phyloP scores from a whole-genome alignment of 2,113 vertebrate species.

The Dendrocopos noguchii region DNA sequence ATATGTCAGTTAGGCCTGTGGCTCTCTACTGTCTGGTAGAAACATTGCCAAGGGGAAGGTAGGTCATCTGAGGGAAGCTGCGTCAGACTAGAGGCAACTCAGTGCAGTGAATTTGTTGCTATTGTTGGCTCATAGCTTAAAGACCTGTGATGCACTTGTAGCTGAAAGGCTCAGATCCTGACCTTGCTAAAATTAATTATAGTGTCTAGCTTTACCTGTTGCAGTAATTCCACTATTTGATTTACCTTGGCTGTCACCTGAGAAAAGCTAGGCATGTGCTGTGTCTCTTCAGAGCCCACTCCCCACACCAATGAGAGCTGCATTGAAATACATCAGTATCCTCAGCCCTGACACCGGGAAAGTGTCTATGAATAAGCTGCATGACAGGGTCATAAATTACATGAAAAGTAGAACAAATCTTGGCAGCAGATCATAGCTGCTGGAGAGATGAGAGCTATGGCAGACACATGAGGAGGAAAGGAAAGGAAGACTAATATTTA shows the following conservation, averaged over 20 bases:
- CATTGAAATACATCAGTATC: background rate
- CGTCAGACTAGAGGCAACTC: background rate
- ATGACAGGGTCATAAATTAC: constrained; percentile 51
- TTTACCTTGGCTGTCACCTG: background rate
- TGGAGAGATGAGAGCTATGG: constrained; percentile 26
- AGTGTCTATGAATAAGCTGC: constrained; percentile 12
- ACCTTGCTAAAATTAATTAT: background rate
- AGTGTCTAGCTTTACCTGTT: background rate
- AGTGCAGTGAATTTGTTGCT: background rate
- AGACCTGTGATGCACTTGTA: background rate
- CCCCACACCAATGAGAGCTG: background rate
- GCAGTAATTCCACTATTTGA: background rate
- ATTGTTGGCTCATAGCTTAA: background rate
- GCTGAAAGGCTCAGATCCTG: background rate
- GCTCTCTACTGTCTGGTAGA: background rate
- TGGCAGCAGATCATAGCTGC: constrained; percentile 53
- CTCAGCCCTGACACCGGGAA: constrained; percentile 12
- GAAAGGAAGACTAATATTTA: constrained; percentile 47
- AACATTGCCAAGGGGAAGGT: background rate
- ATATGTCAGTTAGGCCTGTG: background rate
- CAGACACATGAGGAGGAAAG: constrained; percentile 39
- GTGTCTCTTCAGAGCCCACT: background rate
- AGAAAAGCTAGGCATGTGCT: background rate
- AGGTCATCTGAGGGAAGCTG: background rate
- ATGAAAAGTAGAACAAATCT: constrained; percentile 8